Evolutionary conservation across 2,888 invertebrate genomes (phyloP).

Genomic region (Amblyteles armatorius): DNA sequence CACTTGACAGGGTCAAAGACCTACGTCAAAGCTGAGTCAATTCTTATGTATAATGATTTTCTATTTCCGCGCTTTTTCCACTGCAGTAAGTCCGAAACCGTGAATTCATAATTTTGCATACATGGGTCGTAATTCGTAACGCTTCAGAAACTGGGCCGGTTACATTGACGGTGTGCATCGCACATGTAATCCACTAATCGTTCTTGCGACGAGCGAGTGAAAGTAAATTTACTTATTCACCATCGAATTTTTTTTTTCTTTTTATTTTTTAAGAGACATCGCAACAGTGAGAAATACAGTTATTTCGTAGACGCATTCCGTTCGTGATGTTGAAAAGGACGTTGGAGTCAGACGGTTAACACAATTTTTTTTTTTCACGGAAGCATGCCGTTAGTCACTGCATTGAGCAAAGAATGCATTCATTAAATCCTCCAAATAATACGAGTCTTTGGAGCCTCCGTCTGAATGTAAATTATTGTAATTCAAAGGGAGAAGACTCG

Average conservation of each 20-base stretch:
- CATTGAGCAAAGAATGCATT: conserved; percentile 18
- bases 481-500: conserved; percentile 89
- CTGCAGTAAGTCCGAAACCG: not conserved
- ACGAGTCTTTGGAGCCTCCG: not conserved
- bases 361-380: not conserved
- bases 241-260: not conserved
- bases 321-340: not conserved
- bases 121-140: not conserved
- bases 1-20: not conserved
- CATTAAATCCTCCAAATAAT: not conserved
- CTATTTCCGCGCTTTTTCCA: no score
- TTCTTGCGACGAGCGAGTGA: not conserved
- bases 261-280: not conserved
- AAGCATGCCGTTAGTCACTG: conserved; percentile 31
- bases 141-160: not conserved
- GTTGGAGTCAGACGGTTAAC: not conserved
- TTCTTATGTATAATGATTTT: not conserved
- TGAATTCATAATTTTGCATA: not conserved
- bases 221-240: not conserved
- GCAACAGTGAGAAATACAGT: not conserved
- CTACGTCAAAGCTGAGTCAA: not conserved
- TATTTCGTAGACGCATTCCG: not conserved
- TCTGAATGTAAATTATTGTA: conserved; percentile 39
- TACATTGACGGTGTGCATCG: not conserved
- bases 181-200: not conserved